A percentile compares a stretch with the other conserved stretches of the same genome.
phyloP scores from a whole-genome alignment of 2,113 vertebrate genomes.

The Oncorhynchus keta region DNA sequence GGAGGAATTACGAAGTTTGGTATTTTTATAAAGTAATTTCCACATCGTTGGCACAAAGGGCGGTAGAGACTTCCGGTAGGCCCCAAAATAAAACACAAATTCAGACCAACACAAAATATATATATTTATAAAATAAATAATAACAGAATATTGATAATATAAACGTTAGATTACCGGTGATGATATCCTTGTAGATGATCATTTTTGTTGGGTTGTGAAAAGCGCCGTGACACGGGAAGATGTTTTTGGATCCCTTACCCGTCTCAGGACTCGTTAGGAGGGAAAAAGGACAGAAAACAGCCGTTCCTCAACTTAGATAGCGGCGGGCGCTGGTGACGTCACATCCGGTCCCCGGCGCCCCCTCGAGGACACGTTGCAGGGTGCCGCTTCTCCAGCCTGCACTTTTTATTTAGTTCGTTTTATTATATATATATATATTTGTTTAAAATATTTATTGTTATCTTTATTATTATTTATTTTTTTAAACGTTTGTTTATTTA shows the following conservation, averaged over 20 bases:
- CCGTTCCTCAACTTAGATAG: conserved; percentile 33
- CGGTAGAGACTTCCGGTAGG: not conserved
- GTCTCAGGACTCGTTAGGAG: conserved; percentile 34
- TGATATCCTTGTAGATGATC: conserved; percentile 81
- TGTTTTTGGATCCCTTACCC: conserved; percentile 6
- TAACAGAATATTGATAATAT: not conserved
- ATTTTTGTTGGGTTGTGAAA: conserved; percentile 65
- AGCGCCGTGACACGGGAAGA: conserved; percentile 3
- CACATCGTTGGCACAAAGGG: not conserved
- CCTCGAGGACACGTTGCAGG: not conserved
- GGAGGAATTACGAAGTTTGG: not conserved
- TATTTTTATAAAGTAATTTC: not conserved
- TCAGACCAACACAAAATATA: accelerated
- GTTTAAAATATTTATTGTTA: too few species aligned
- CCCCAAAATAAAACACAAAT: not conserved
- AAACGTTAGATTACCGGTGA: conserved; percentile 70
- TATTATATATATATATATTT: too few species aligned
- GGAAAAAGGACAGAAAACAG: conserved; percentile 20
- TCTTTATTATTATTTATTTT: too few species aligned
- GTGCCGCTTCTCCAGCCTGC: too few species aligned
- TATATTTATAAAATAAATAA: not conserved
- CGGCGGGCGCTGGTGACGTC: conserved; percentile 26
- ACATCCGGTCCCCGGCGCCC: not conserved
- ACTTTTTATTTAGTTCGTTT: too few species aligned
- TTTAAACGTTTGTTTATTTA: too few species aligned